phyloP scores from a whole-genome alignment of 1,140 invertebrate species.

The Neomicropteryx cornuta region DNA sequence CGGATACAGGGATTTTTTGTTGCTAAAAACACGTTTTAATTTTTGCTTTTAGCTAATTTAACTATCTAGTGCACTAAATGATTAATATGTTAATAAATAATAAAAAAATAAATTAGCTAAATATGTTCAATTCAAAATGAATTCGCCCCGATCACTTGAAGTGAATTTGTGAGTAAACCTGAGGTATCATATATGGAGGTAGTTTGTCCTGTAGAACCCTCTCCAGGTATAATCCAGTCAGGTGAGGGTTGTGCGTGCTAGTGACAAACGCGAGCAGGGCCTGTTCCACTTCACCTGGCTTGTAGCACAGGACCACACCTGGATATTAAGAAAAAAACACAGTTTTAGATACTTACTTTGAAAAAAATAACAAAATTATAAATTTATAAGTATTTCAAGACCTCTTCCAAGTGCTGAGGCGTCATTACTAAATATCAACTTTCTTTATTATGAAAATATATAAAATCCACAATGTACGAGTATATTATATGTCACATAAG shows the following conservation, averaged over 20 bases:
- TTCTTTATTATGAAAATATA: too few relatives aligned
- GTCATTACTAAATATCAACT: too few relatives aligned
- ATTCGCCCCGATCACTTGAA: too few relatives aligned
- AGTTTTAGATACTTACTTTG: neutral
- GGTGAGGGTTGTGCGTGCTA: slow-evolving; percentile 33
- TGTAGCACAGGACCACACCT: slow-evolving; percentile 66
- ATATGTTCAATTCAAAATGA: too few relatives aligned
- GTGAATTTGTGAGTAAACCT: too few relatives aligned
- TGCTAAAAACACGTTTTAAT: slow-evolving; percentile 3
- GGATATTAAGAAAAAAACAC: neutral
- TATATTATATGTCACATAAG: too few relatives aligned
- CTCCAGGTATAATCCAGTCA: slow-evolving; percentile 53
- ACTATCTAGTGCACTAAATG: neutral
- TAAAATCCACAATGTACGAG: too few relatives aligned
- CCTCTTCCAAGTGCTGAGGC: too few relatives aligned
- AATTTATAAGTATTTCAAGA: slow-evolving; percentile 1
- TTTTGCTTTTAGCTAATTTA: slow-evolving; percentile 3
- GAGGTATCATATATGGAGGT: slow-evolving; percentile 67
- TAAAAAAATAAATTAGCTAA: slow-evolving; percentile 5
- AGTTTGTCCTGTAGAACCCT: slow-evolving; percentile 46
- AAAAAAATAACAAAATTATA: neutral
- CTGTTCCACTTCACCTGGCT: slow-evolving; percentile 58
- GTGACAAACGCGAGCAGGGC: slow-evolving; percentile 64
- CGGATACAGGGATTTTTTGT: too few relatives aligned
- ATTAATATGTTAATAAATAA: slow-evolving; percentile 3